Evolutionary conservation across 2,113 vertebrate species (phyloP), one percentile per base, ranked within the genome.

Genomic region (Cyphomyrus discorhynchus): DNA sequence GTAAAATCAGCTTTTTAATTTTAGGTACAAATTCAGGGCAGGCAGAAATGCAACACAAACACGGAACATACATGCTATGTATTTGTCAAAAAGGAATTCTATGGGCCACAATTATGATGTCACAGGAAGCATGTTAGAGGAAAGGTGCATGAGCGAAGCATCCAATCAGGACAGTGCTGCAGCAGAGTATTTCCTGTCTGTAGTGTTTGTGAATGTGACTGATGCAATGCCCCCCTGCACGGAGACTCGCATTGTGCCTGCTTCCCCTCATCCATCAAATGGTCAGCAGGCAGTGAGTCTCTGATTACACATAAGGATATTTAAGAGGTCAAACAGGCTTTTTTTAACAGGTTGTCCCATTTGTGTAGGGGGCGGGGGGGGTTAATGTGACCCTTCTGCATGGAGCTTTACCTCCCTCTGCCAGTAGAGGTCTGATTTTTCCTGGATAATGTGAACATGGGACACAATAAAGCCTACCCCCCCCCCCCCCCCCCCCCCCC

Each of bases 291-390:
- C 85, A 52, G 50, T 66, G 47, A 56, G 15, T 15, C 47, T 87
- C 85, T 52, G n/a, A 49, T 87, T 86, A 86, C 47, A 87, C 5
- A 52, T 35, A 87, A 27, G n/a, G 85, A 87, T 52, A 35, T 56
- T 87, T 53, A 56, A 5, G 47, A 53, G 31, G 85, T 87, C 47
- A 87, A 87, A 39, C 47, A 7, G n/a, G 8, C 49, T 7, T 86
- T 53, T 86, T 86, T 85, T 50, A 24, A 6, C 46, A 86, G 49
- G n/a, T 35, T 53, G 47, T 53, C n/a, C 49, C 85, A 86, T 53
- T 86, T 86, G 47, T 35, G 85, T 56, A 86, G 27, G 45, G 17
- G 45, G 13, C 39, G 27, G 49, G 3, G n/a, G 24, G 17, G 5
- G 49, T 50, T 52, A 86, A 86, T 6, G n/a, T 52, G 47, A 86